These are phyloP conservation scores for Chaetophractus vellerosus DNA, from an alignment of 2,797 vertebrate genomes.

Conservation along the genomic window DNA sequence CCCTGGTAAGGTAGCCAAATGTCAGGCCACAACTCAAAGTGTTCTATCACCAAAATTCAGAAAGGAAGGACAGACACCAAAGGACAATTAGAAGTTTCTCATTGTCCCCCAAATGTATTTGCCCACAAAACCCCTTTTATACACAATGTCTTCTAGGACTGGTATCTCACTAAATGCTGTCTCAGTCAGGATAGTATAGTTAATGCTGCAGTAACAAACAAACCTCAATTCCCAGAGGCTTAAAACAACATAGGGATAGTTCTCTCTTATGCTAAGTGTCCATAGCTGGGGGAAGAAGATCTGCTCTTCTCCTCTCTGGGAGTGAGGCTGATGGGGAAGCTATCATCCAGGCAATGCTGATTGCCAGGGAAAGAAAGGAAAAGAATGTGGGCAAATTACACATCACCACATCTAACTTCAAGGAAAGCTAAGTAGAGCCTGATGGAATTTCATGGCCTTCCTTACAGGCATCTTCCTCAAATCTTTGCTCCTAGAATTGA, in stretches of 20 bases:
- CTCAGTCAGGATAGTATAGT: background rate
- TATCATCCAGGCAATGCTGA: background rate
- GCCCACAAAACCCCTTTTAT: background rate
- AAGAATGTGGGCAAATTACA: background rate
- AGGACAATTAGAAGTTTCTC: background rate
- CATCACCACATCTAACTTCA: background rate
- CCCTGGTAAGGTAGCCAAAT: background rate
- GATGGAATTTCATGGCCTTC: background rate
- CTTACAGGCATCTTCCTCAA: background rate
- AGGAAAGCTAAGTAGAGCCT: background rate
- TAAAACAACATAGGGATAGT: background rate
- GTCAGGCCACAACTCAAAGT: background rate
- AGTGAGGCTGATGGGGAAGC: background rate
- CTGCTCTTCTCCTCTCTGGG: background rate
- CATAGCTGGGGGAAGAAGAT: accelerated
- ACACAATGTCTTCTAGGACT: background rate
- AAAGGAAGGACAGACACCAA: background rate
- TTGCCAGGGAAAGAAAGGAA: background rate
- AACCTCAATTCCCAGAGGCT: background rate
- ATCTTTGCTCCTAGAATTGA: background rate
- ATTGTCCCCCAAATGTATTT: background rate
- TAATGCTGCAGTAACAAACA: background rate
- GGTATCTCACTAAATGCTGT: background rate
- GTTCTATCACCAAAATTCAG: background rate
- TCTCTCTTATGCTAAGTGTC: background rate